Percentiles rank a stretch among this genome's conserved stretches.
Conservation (phyloP, 2,888 invertebrate genomes). For the Clunio marinus region DNA sequence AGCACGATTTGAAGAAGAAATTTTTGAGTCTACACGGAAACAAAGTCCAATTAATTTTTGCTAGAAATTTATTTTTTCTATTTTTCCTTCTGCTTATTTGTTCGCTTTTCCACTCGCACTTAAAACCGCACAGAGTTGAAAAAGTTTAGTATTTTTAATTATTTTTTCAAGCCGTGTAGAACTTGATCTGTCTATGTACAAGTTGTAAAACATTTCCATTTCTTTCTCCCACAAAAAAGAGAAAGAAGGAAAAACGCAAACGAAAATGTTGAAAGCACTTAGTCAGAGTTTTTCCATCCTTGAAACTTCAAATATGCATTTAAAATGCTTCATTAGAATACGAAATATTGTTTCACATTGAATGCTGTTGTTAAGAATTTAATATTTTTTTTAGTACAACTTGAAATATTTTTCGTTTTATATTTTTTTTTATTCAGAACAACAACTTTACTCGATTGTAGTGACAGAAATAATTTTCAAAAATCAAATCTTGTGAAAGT, state of each 20-base stretch:
- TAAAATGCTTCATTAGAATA: constrained; percentile 37
- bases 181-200: too few species aligned
- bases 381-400: too few species aligned
- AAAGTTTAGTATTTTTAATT: too few species aligned
- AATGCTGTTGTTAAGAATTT: not conserved
- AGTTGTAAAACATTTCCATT: too few species aligned
- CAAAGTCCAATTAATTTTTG: not conserved
- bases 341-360: not conserved
- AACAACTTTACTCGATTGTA: too few species aligned
- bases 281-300: not conserved
- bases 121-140: not conserved
- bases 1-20: not conserved
- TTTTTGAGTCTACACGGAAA: not conserved
- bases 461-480: too few species aligned
- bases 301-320: constrained; percentile 25
- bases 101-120: not conserved
- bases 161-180: too few species aligned
- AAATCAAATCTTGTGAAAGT: too few species aligned
- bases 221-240: not conserved
- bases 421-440: too few species aligned
- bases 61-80: too few species aligned
- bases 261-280: not conserved
- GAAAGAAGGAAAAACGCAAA: not conserved
- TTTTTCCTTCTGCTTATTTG: not conserved
- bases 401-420: too few species aligned